A percentile compares a stretch with the other conserved stretches of the same genome.
These are phyloP conservation scores for Grapholita molesta DNA, from an alignment of 1,140 invertebrate species.

Conservation along the genomic window DNA sequence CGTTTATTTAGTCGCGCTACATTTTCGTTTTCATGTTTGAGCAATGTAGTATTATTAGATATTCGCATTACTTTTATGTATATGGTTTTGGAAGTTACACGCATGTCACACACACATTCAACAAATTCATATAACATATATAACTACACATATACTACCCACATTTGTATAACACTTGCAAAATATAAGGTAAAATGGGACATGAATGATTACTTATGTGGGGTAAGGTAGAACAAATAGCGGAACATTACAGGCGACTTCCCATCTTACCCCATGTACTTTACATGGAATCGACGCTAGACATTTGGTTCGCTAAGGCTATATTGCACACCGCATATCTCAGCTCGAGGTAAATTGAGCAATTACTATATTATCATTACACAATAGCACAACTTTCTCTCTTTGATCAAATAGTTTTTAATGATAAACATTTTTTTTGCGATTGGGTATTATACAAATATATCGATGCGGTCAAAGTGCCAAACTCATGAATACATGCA, in stretches of 20 bases:
- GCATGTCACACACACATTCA: not conserved
- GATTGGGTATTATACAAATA: not conserved
- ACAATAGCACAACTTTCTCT: not conserved
- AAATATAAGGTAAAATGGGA: not conserved
- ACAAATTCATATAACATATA: not conserved
- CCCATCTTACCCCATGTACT: no score
- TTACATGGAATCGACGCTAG: no score
- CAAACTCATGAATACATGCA: no score
- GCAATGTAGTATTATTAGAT: no score
- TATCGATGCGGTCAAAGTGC: no score
- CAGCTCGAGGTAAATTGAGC: not conserved
- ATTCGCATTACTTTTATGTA: no score
- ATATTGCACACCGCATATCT: not conserved
- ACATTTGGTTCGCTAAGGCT: no score
- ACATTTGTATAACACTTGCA: not conserved
- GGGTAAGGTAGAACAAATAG: not conserved
- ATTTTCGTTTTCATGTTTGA: no score
- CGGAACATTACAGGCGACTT: no score
- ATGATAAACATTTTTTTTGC: not conserved
- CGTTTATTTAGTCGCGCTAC: no score
- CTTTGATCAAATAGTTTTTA: not conserved
- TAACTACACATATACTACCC: not conserved
- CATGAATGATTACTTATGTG: not conserved
- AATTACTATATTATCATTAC: no score
- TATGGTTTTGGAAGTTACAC: no score